Evolutionary conservation across 1,140 invertebrate species (phyloP).

Genomic region (Heterodera schachtii): DNA sequence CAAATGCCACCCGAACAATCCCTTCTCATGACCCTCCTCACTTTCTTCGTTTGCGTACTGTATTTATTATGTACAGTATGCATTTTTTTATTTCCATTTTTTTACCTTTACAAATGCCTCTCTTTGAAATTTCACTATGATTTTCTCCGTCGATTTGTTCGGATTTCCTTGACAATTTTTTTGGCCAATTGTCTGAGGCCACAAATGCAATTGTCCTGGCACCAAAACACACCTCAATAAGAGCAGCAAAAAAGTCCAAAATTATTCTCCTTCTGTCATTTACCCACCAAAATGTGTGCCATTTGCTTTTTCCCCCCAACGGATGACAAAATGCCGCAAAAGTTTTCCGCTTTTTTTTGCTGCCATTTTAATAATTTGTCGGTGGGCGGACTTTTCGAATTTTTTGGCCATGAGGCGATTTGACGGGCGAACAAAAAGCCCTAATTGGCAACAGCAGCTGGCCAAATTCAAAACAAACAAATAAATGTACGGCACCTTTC

Average conservation of each 20-base stretch:
- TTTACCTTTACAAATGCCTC: neutral
- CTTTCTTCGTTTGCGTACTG: neutral
- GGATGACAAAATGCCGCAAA: neutral
- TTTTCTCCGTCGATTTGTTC: neutral
- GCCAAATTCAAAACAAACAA: neutral
- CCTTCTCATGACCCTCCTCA: neutral
- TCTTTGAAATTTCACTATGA: neutral
- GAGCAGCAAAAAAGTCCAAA: neutral
- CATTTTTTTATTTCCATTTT: too few species aligned
- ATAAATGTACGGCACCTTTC: neutral
- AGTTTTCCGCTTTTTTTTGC: neutral
- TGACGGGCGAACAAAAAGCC: neutral
- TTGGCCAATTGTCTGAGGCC: neutral
- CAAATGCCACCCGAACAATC: neutral
- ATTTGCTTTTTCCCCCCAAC: neutral
- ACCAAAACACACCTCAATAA: slow-evolving; percentile 1
- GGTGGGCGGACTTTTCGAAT: neutral
- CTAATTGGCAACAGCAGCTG: neutral
- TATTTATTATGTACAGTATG: too few species aligned
- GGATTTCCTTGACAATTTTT: neutral
- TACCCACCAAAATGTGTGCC: neutral
- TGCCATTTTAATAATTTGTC: neutral
- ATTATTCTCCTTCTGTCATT: neutral
- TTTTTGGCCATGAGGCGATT: neutral
- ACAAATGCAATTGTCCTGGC: slow-evolving; percentile 3